Evolutionary conservation across 2,797 vertebrate species (phyloP).

Genomic region (Telmatherina bonti): DNA sequence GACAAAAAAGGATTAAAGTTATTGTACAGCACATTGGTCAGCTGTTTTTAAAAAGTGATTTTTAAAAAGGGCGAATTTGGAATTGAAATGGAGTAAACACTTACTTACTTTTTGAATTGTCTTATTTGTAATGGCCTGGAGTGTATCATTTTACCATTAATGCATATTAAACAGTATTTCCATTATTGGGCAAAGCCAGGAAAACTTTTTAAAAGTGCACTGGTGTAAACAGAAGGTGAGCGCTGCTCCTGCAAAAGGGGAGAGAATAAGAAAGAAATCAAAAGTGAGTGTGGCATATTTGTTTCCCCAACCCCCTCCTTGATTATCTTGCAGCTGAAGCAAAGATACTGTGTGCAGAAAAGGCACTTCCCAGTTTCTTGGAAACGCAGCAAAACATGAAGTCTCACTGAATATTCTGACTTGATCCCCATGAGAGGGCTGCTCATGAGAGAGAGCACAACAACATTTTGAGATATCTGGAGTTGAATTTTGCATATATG

Average conservation of each 20-base stretch:
- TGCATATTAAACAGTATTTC: no score
- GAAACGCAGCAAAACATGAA: constrained; percentile 54
- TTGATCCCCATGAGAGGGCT: constrained; percentile 39
- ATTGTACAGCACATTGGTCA: no score
- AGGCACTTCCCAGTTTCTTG: constrained; percentile 25
- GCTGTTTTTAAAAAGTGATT: no score
- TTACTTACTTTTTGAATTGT: no score
- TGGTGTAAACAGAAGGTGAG: not conserved
- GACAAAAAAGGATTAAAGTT: no score
- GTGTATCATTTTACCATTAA: no score
- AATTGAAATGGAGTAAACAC: no score
- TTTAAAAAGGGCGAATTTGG: no score
- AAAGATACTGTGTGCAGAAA: constrained; percentile 36
- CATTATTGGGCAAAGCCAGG: no score
- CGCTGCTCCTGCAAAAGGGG: not conserved
- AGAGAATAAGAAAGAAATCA: not conserved
- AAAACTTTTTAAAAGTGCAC: not conserved
- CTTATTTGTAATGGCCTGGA: no score
- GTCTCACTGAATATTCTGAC: constrained; percentile 29
- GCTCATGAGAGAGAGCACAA: constrained; percentile 27
- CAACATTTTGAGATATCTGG: constrained; percentile 29
- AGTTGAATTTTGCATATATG: constrained; percentile 46
- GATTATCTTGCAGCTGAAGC: constrained; percentile 21
- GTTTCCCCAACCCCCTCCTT: not conserved
- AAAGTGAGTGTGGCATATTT: not conserved